These are phyloP conservation scores for Podarcis muralis DNA, from an alignment of 2,113 vertebrate genomes.

Conservation along the genomic window DNA sequence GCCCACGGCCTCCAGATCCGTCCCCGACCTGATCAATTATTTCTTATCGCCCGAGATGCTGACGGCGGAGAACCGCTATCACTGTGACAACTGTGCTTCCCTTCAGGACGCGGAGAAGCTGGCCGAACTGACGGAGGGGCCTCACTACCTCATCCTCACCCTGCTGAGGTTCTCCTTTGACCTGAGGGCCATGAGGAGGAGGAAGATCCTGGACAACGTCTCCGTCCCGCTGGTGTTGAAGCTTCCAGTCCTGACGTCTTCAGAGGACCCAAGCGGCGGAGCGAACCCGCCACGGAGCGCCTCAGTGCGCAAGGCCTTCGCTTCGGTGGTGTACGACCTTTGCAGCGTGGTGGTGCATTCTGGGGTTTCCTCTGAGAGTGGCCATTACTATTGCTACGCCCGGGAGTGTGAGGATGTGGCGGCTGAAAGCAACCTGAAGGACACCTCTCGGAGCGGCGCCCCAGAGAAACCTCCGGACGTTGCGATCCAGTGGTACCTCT, in stretches of 20 bases:
- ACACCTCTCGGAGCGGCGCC: rapidly evolving
- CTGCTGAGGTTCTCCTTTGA: constrained; percentile 83
- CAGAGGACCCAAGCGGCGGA: constrained; percentile 42
- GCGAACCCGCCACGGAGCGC: neutral
- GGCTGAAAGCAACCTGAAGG: neutral
- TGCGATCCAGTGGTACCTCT: constrained; percentile 83
- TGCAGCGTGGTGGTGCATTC: constrained; percentile 85
- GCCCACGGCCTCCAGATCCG: constrained; percentile 70
- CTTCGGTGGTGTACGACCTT: constrained; percentile 76
- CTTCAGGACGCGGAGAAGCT: constrained; percentile 83
- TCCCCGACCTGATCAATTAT: constrained; percentile 83
- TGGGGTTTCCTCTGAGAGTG: constrained; percentile 80
- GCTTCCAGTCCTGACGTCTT: constrained; percentile 68
- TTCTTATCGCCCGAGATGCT: constrained; percentile 81
- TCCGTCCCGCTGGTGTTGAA: constrained; percentile 78
- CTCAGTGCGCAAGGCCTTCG: constrained; percentile 35
- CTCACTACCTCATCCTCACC: constrained; percentile 83
- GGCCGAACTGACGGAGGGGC: constrained; percentile 79
- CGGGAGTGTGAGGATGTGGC: constrained; percentile 63
- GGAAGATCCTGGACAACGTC: constrained; percentile 83
- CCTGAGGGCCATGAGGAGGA: constrained; percentile 79
- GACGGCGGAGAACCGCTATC: constrained; percentile 82
- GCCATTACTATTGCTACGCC: constrained; percentile 86
- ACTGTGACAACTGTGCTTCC: constrained; percentile 80
- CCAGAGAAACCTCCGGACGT: constrained; percentile 65